A percentile compares a stretch with the other conserved stretches of the same genome.
These are phyloP conservation scores for Tethya wilhelma DNA, from an alignment of 37 sponge, comb jelly and placozoan genomes.

Conservation along the genomic window DNA sequence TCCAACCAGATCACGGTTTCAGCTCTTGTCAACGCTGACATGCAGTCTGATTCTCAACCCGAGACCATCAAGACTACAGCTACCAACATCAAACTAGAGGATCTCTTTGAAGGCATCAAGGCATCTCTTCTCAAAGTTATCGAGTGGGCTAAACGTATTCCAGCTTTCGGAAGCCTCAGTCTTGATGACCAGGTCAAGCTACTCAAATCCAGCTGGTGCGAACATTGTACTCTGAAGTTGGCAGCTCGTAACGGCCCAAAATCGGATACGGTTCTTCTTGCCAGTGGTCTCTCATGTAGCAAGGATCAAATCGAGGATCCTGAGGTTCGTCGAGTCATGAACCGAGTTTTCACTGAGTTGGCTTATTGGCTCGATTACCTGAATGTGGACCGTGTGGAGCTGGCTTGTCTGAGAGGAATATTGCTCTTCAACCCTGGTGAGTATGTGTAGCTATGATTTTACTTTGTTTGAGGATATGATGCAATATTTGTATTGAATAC, in stretches of 20 bases:
- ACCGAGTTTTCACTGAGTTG: constrained; percentile 76
- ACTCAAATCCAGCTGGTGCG: constrained; percentile 83
- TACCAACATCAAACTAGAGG: constrained; percentile 60
- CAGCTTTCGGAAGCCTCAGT: constrained; percentile 72
- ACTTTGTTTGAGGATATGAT: no score
- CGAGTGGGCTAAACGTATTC: constrained; percentile 94
- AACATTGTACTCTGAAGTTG: constrained; percentile 73
- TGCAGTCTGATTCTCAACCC: constrained; percentile 58
- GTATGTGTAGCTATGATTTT: constrained; percentile 7
- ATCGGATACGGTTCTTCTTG: constrained; percentile 68
- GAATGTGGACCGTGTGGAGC: constrained; percentile 86
- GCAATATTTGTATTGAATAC: no score
- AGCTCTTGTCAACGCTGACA: constrained; percentile 66
- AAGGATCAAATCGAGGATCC: constrained; percentile 74
- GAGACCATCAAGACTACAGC: constrained; percentile 47
- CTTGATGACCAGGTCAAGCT: constrained; percentile 92
- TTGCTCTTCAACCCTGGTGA: constrained; percentile 94
- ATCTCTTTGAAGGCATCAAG: constrained; percentile 73
- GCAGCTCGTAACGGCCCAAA: constrained; percentile 70
- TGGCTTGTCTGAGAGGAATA: constrained; percentile 87
- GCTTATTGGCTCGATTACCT: constrained; percentile 79
- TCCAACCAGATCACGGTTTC: constrained; percentile 39
- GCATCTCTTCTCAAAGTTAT: constrained; percentile 83
- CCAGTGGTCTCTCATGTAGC: constrained; percentile 59
- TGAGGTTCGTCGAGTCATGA: constrained; percentile 66